Evolutionary conservation across 35 echinoderm and acorn worm species (phyloP).

Genomic region (Apostichopus japonicus): DNA sequence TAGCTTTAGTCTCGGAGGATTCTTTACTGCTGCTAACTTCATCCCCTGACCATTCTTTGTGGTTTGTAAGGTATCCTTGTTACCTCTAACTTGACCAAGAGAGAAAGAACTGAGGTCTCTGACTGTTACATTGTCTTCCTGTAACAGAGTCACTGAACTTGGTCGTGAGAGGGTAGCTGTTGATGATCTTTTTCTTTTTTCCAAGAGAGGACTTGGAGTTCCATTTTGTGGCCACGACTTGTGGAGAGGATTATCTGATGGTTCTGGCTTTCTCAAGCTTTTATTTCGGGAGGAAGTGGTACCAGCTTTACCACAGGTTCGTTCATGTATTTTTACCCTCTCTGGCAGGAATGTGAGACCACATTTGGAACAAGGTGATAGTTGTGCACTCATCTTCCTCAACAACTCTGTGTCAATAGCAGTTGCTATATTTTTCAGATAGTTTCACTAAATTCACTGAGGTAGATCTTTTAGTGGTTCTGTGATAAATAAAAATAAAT

Average conservation of each 20-base stretch:
- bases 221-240: slow-evolving; percentile 32
- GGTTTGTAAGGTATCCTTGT: neutral
- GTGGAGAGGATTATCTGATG: neutral
- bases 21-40: neutral
- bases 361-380: slow-evolving; percentile 89
- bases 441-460: no score
- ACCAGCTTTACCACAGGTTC: slow-evolving; percentile 51
- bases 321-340: slow-evolving; percentile 81
- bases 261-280: neutral
- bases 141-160: slow-evolving; percentile 75
- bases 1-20: slow-evolving; percentile 4
- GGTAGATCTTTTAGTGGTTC: no score
- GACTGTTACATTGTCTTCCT: slow-evolving; percentile 70
- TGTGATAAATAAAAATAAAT: no score
- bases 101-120: neutral
- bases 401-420: neutral
- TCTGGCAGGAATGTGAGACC: slow-evolving; percentile 90
- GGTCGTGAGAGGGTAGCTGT: slow-evolving; percentile 84
- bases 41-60: neutral
- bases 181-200: slow-evolving; percentile 49
- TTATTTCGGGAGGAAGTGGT: neutral
- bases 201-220: slow-evolving; percentile 29
- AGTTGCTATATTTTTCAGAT: no score
- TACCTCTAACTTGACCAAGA: neutral
- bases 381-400: slow-evolving; percentile 31